phyloP scores from a whole-genome alignment of 2,113 vertebrate species.

The Psephotus haematonotus region DNA sequence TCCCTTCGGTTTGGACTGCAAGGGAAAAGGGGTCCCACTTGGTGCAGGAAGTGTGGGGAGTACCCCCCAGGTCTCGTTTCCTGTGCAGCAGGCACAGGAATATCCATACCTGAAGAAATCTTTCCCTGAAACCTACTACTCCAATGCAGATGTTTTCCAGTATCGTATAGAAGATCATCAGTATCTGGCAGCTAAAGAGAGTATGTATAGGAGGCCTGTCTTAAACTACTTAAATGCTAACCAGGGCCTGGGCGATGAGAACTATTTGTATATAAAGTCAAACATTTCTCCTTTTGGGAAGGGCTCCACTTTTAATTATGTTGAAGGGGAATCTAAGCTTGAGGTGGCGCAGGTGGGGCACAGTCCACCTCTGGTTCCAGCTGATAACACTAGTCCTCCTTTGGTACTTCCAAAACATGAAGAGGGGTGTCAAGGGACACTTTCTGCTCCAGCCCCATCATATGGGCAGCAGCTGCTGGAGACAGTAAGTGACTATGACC shows the following conservation, averaged over 20 bases:
- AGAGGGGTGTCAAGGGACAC: neutral
- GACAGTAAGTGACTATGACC: neutral
- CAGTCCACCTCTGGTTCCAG: neutral
- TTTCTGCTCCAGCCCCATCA: neutral
- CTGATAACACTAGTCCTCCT: neutral
- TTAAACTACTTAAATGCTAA: neutral
- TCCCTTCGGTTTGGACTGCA: neutral
- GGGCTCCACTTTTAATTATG: neutral
- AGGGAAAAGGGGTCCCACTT: neutral
- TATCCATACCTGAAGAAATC: neutral
- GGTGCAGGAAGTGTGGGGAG: neutral
- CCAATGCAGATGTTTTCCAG: neutral
- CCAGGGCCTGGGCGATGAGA: neutral
- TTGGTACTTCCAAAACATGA: neutral
- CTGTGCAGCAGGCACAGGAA: neutral
- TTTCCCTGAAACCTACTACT: neutral
- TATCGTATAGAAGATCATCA: neutral
- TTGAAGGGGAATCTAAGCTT: neutral
- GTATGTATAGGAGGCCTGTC: neutral
- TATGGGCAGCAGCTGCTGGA: constrained; percentile 42
- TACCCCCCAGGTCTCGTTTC: neutral
- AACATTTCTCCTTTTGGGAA: neutral
- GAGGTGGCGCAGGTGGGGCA: neutral
- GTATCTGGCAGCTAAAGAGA: constrained; percentile 33
- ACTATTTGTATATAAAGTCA: neutral